Evolutionary conservation across 2,113 vertebrate genomes (phyloP), one percentile per base, ranked within the genome.

Genomic region (Ploceus nigricollis): DNA sequence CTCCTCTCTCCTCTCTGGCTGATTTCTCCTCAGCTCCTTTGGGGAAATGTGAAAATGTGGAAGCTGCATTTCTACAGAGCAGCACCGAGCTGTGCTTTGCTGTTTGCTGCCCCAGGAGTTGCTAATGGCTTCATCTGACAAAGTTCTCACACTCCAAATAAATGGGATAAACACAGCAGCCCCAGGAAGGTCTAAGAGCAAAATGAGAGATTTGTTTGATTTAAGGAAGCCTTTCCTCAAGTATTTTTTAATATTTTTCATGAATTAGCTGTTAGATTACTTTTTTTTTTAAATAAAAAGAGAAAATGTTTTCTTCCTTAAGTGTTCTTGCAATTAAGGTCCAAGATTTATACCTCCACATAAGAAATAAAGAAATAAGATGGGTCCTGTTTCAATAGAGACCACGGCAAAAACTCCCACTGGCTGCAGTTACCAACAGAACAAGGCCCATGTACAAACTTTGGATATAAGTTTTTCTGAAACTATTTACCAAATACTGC

Each of bases 71-170:
- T 92, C 56, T 3, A 35, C 81, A 58, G 45, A 47, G 80, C 4
- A 6, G 45, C 56, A 45, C 64, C 0, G 0, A 79, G 91, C 44
- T 3, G 2, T 7, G 0, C 58, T 88, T 24, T 13, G 53, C 71
- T 72, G 13, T 51, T 61, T 85, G 80, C 61, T 94, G 78, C 73
- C 89, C 4, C 1, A 64, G 48, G 53, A 56, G 79, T 0, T 61
- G 82, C 39, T 42, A 35, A 70, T 57, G 82, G 77, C 39, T 89
- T 51, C 61, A n/a, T 70, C 81, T 60, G 61, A 87, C 31, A 27
- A 63, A 89, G 50, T 27, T 60, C 53, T 85, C 68, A 33, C 66
- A 23, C 64, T 79, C 68, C 19, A 71, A 64, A 85, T 45, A 69
- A 94, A 61, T 53, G 39, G 25, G 40, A 70, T 69, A 80, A 94